Conservation (phyloP, 1,140 invertebrate genomes). For the Musca domestica region DNA sequence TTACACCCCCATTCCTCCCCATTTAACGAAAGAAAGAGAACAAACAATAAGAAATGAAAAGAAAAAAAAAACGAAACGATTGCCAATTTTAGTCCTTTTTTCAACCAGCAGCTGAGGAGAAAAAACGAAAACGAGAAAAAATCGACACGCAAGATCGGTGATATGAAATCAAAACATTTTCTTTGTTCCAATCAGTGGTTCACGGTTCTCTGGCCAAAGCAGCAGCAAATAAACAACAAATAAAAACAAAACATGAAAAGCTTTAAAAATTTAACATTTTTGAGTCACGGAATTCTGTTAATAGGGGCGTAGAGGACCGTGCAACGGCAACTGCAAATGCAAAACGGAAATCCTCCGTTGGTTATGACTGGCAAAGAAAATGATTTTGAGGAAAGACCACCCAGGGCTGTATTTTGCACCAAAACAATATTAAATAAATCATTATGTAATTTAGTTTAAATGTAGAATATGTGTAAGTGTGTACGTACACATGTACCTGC, state of each 20-base stretch:
- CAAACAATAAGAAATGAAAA: neutral
- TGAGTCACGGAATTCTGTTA: too few species aligned
- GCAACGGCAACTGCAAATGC: too few species aligned
- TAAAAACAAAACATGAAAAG: too few species aligned
- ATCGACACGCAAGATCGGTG: slow-evolving; percentile 53
- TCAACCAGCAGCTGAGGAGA: neutral
- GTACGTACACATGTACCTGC: slow-evolving; percentile 10
- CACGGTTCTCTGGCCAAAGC: slow-evolving; percentile 24
- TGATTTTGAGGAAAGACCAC: slow-evolving; percentile 39
- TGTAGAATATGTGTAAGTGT: slow-evolving; percentile 26
- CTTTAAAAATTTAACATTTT: too few species aligned
- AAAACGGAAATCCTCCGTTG: too few species aligned
- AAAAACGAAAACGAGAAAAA: slow-evolving; percentile 31
- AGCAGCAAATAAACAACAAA: slow-evolving; percentile 36
- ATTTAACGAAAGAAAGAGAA: too few species aligned
- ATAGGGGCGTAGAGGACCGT: too few species aligned
- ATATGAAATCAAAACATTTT: slow-evolving; percentile 41
- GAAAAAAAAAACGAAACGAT: neutral
- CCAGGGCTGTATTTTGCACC: slow-evolving; percentile 54
- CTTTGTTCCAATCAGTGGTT: slow-evolving; percentile 47
- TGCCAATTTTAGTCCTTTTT: neutral
- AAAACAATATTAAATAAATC: slow-evolving; percentile 22
- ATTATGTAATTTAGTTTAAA: slow-evolving; percentile 19
- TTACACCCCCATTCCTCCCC: neutral
- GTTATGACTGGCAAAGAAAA: slow-evolving; percentile 30